Percentiles rank a stretch among this genome's conserved stretches.
Conservation (phyloP, 2,797 vertebrate genomes). For the Kryptopterus vitreolus region DNA sequence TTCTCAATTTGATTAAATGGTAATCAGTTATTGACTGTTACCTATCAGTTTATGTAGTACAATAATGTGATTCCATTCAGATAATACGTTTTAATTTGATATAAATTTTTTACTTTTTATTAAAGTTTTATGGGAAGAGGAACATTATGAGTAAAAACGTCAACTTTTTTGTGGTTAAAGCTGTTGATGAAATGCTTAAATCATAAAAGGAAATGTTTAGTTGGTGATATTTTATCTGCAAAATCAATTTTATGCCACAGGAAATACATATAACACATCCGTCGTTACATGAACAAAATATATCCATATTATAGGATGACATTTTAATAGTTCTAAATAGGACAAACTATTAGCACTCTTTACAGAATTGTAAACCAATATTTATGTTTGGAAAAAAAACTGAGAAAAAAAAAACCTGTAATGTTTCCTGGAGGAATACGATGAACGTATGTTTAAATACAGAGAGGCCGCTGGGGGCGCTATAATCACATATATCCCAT, state of each 20-base stretch:
- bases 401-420: no score
- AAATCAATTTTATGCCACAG: background rate
- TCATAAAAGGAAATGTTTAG: background rate
- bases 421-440: no score
- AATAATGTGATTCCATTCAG: background rate
- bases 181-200: background rate
- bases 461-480: background rate
- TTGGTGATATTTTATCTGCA: background rate
- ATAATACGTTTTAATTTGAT: background rate
- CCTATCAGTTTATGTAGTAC: background rate
- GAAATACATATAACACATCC: no score
- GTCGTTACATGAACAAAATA: no score
- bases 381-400: no score
- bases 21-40: background rate
- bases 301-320: no score
- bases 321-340: no score
- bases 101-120: background rate
- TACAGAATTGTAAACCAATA: no score
- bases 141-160: background rate
- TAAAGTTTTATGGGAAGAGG: background rate
- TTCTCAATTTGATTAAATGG: background rate
- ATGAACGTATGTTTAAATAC: no score
- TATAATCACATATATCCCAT: background rate
- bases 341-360: no score
- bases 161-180: background rate